Base-by-base conservation (phyloP, 2,797 vertebrate genomes). In the Melopsittacus undulatus region DNA sequence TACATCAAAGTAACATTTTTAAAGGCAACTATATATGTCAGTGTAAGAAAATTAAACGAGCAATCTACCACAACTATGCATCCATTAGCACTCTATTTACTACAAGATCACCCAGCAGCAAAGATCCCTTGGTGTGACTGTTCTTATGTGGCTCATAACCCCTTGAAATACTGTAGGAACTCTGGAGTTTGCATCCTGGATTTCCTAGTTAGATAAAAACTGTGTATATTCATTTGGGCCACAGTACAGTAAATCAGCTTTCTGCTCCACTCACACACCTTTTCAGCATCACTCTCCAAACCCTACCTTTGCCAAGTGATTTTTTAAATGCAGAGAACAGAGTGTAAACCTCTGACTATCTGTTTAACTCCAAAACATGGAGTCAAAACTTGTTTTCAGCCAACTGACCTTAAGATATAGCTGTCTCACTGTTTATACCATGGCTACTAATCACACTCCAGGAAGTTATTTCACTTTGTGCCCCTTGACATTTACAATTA, bases 41-140 rank as follows among this genome's bases (percentile, higher is more conserved):
- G 57, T n/a, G 36, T 63, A 72, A 91, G 30, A 87, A 90, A 76
- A 94, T 75, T 79, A 51, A 81, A 90, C 77, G 36, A 90, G 29
- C 59, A 57, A 87, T 87, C 29, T 32, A 73, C 77, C 83, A 89
- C 79, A 86, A 54, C 30, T 78, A 59, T 24, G 61, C 34, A 87
- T 91, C 89, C 2, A 2, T 67, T 89, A 80, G 27, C 12, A 2
- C 23, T n/a, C 15, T 48, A n/a, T 62, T 91, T 75, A 75, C 40
- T 69, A 16, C 36, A 67, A 89, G 48, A 82, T 63, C 77, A 95
- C 46, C 22, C n/a, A 43, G 27, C 40, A 92, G 62, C 48, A 81
- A 66, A 75, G 7, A 72, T 43, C 7, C 34, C 38, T 75, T 54
- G 29, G 9, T 79, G 17, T 21, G 34, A 75, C 49, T 40, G 32